Evolutionary conservation across 2,797 vertebrate species (phyloP).

Genomic region (Tokudaia muenninki): DNA sequence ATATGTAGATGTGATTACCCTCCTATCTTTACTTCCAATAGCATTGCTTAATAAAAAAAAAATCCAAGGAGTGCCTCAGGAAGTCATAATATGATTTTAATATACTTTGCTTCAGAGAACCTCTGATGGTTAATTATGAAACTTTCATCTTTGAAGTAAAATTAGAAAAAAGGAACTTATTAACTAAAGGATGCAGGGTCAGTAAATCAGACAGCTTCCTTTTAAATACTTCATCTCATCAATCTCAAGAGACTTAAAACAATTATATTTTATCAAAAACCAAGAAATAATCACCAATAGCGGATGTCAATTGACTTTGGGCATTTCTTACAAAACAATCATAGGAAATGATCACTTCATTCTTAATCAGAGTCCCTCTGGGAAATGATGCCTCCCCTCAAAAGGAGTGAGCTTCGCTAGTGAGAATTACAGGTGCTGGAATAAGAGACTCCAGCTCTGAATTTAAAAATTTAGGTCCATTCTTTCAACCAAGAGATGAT

Average conservation of each 20-base stretch:
- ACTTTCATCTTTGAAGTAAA: constrained; percentile 87
- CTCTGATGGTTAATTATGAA: constrained; percentile 90
- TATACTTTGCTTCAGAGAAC: constrained; percentile 86
- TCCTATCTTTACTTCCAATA: constrained; percentile 81
- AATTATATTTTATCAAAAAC: constrained; percentile 88
- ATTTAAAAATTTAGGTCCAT: constrained; percentile 46
- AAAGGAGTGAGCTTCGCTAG: constrained; percentile 67
- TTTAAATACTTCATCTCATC: constrained; percentile 86
- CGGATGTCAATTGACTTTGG: constrained; percentile 77
- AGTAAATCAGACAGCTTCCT: constrained; percentile 87
- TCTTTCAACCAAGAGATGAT: not conserved
- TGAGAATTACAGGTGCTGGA: constrained; percentile 65
- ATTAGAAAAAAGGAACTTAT: constrained; percentile 82
- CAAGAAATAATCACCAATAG: constrained; percentile 83
- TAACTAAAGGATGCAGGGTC: constrained; percentile 87
- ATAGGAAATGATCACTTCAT: constrained; percentile 85
- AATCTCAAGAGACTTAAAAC: constrained; percentile 87
- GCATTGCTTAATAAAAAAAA: constrained; percentile 87
- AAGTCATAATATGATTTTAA: constrained; percentile 86
- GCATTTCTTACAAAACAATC: constrained; percentile 86
- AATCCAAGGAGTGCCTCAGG: constrained; percentile 83
- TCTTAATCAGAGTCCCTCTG: constrained; percentile 81
- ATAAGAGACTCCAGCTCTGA: constrained; percentile 56
- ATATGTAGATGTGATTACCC: constrained; percentile 82
- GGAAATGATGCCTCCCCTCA: constrained; percentile 68